phyloP scores from a whole-genome alignment of 2,113 vertebrate genomes.

The Odontesthes bonariensis region DNA sequence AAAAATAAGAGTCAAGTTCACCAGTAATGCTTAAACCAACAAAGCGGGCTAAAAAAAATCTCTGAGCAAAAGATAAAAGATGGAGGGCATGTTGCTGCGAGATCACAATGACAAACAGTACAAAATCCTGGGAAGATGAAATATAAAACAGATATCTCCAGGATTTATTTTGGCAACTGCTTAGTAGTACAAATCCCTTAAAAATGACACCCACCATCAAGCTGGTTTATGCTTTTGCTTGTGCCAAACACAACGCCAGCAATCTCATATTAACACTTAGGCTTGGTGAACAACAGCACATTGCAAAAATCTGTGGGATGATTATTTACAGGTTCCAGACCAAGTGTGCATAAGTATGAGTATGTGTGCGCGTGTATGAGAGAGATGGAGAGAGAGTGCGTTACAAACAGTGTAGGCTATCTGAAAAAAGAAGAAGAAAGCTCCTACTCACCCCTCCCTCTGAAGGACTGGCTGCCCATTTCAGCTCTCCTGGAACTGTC shows the following conservation, averaged over 20 bases:
- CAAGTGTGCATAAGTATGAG: conserved; percentile 27
- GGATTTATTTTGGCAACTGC: conserved; percentile 61
- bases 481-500: conserved; percentile 97
- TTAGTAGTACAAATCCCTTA: conserved; percentile 63
- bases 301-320: conserved; percentile 77
- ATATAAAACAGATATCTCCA: conserved; percentile 56
- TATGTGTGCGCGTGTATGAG: conserved; percentile 28
- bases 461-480: conserved; percentile 96
- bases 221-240: conserved; percentile 66
- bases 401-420: conserved; percentile 70
- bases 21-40: conserved; percentile 82
- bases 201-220: conserved; percentile 79
- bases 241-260: conserved; percentile 74
- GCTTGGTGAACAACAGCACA: conserved; percentile 75
- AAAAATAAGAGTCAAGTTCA: conserved; percentile 76
- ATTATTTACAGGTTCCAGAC: conserved; percentile 72
- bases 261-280: conserved; percentile 77
- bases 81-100: conserved; percentile 17
- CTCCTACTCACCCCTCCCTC: conserved; percentile 97
- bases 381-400: conserved; percentile 55
- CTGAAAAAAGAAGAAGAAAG: conserved; percentile 26
- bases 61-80: conserved; percentile 46
- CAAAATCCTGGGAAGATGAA: conserved; percentile 35
- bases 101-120: conserved; percentile 40
- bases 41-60: conserved; percentile 71